Percentiles rank a stretch among this genome's conserved stretches.
Evolutionary conservation across 2,888 invertebrate genomes (phyloP).

Genomic region (Rapana venosa): DNA sequence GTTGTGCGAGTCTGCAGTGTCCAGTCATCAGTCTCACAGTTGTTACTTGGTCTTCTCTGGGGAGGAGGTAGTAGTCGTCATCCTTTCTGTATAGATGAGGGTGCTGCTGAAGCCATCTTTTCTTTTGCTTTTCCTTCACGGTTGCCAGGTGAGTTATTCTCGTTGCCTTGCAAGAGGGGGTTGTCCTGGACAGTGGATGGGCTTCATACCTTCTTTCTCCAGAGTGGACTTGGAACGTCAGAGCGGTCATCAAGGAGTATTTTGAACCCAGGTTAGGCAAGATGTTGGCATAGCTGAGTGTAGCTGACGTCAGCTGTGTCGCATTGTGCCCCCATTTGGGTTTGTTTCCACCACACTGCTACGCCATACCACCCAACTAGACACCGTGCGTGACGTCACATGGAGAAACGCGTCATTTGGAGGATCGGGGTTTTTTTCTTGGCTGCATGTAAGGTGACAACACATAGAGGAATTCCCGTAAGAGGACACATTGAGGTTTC

Average conservation of each 20-base stretch:
- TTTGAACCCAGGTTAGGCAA: slow-evolving; percentile 76
- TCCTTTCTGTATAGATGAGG: too few species aligned
- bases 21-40: too few species aligned
- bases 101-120: too few species aligned
- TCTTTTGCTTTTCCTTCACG: too few species aligned
- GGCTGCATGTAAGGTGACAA: neutral
- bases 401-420: neutral
- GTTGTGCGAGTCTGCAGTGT: too few species aligned
- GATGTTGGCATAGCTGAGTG: slow-evolving; percentile 79
- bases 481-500: too few species aligned
- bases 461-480: neutral
- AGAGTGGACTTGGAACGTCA: too few species aligned
- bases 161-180: too few species aligned
- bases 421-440: neutral
- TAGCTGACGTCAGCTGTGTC: slow-evolving; percentile 75
- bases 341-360: slow-evolving; percentile 29
- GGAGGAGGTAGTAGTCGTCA: too few species aligned
- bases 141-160: too few species aligned
- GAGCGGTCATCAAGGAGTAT: too few species aligned
- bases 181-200: neutral
- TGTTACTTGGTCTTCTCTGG: too few species aligned
- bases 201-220: neutral
- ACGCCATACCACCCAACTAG: neutral
- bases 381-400: slow-evolving; percentile 2
- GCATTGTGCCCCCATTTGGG: slow-evolving; percentile 76